Conservation (phyloP, 2,113 vertebrate genomes). For the Eulemur rufifrons region DNA sequence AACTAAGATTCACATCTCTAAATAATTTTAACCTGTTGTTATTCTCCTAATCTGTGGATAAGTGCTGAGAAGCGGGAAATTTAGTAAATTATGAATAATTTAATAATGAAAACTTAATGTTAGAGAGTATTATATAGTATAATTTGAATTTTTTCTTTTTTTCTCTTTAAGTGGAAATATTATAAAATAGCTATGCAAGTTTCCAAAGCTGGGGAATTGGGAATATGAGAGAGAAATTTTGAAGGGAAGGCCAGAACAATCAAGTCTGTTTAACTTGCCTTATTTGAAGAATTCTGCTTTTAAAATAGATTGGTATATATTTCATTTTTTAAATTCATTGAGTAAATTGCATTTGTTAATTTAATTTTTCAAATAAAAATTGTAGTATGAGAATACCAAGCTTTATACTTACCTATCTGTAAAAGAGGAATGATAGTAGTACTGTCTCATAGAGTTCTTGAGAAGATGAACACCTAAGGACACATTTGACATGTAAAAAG, state of each 20-base stretch:
- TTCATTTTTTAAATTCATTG: neutral
- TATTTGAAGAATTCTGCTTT: neutral
- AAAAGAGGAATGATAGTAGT: neutral
- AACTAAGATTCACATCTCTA: neutral
- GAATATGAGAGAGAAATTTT: slow-evolving; percentile 15
- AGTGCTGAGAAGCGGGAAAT: neutral
- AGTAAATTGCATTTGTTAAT: neutral
- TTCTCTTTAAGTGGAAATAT: neutral
- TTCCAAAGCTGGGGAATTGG: neutral
- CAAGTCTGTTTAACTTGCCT: neutral
- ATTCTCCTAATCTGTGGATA: neutral
- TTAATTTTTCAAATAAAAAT: slow-evolving; percentile 38
- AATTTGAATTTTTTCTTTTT: neutral
- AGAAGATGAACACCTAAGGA: neutral
- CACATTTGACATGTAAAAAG: neutral
- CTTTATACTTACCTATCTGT: neutral
- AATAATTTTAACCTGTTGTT: slow-evolving; percentile 35
- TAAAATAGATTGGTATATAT: neutral
- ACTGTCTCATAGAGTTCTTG: neutral
- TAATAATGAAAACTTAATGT: slow-evolving; percentile 1
- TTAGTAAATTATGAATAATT: neutral
- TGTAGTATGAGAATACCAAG: neutral
- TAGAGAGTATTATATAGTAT: neutral
- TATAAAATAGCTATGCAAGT: neutral
- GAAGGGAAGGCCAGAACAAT: neutral